phyloP scores from a whole-genome alignment of 2,888 invertebrate genomes.

The Platynereis dumerilii region DNA sequence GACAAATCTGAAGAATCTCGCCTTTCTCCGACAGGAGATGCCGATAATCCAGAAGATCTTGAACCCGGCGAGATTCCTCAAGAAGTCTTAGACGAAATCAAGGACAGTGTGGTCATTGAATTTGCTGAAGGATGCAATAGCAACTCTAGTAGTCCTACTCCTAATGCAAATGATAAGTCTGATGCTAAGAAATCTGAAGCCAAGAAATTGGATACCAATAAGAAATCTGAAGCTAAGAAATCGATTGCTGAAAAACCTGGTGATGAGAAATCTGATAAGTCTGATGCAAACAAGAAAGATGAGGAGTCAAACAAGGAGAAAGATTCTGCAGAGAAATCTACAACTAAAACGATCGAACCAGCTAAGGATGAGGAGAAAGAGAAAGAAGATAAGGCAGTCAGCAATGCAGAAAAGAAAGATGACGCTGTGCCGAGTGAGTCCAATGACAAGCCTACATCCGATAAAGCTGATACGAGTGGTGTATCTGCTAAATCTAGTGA shows the following conservation, averaged over 20 bases:
- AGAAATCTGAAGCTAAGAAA: background rate
- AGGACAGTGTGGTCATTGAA: background rate
- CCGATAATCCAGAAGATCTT: background rate
- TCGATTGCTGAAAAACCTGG: background rate
- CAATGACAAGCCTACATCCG: no score
- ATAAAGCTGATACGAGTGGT: no score
- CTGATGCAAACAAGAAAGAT: background rate
- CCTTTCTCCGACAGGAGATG: constrained; percentile 2
- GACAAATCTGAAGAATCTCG: no score
- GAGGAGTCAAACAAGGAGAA: constrained; percentile 3
- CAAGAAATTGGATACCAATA: background rate
- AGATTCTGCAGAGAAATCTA: no score
- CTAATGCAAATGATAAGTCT: background rate
- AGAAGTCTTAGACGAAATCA: constrained; percentile 1
- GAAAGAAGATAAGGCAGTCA: background rate
- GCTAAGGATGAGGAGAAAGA: no score
- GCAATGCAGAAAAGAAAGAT: constrained; percentile 7
- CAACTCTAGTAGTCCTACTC: no score
- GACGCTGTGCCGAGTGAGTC: no score
- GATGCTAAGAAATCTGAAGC: constrained; percentile 6
- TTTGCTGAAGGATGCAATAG: no score
- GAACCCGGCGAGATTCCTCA: background rate
- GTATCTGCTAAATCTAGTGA: no score
- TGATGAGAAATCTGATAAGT: background rate
- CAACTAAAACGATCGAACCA: background rate